Evolutionary conservation across 2,888 invertebrate genomes (phyloP), one percentile per base, ranked within the genome.

Genomic region (Phymatocera aterrima): DNA sequence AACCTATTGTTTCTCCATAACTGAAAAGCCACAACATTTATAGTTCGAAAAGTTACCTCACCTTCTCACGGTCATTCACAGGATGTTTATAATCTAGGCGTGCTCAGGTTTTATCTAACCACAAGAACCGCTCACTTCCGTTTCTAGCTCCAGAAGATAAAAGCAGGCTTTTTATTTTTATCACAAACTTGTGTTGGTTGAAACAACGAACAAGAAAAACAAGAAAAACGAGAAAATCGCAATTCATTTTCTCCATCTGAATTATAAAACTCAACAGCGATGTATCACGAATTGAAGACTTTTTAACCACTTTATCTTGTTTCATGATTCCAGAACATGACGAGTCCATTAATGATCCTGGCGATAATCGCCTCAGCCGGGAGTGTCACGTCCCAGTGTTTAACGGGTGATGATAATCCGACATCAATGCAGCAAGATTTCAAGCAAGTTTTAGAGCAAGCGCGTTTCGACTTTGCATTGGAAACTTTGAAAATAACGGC

Each of bases 401-500:
- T 93, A 28, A 91, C 92, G 0, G 88, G 87, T 5, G 91, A 92
- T 80, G 92, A 92, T 83, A 84, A 85, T 54, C 87, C 88, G 48
- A 81, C 84, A 1, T 83, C 83, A 64, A 86, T 88, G 82, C 84
- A 83, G 60, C 85, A 87, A 6, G 83, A 83, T 3, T 85, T 91
- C 3, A 90, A 89, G 46, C 81, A 85, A 1, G 89, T 92, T 8
- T 87, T 96, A 31, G 93, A 92, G 82, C 90, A 91, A 0, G 94
- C 94, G 0, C 93, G 94, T 84, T 93, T 94, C 84, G 93, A 92
- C 77, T 97, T 97, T 86, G 94, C 96, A 0, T 89, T 96, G 75
- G 93, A 94, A 68, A 92, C 96, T 77, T 92, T 97, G 84, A 93
- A 94, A 82, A 93, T 94, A 21, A 93, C 95, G 82, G 94, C 95